Base-by-base conservation (phyloP, 2,797 vertebrate genomes). In the Vultur gryphus region DNA sequence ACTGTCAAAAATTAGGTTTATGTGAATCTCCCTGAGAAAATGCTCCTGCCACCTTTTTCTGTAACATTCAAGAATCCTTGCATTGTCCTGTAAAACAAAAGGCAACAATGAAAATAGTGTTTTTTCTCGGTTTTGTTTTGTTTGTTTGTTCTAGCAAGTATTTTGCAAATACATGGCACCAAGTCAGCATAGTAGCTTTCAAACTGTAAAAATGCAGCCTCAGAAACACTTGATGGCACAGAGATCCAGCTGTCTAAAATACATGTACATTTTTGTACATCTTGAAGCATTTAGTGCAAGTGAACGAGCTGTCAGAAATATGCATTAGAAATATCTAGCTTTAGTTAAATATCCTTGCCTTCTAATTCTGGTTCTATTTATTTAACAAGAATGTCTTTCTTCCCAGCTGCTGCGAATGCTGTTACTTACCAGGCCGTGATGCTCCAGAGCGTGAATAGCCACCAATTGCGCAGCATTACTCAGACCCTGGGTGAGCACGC, bases 341-440 rank as follows among this genome's bases (percentile, higher is more conserved):
- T 90, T 52, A 70, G 44, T 69, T 80, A 70, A 89, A 94, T 37
- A 87, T 31, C 14, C 29, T 73, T 78, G 49, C 41, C 41, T 85
- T 90, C 64, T 81, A 65, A 87, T 93, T 96, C 71, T 67, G 24
- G 8, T 81, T 25, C 48, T 79, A 46, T 51, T 82, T 87, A 29
- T 72, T 95, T 90, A 62, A 61, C 31, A 69, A 62, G 46, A 79
- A 69, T 72, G 28, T 61, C 41, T 93, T 90, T 80, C n/a, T 90
- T 87, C 48, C 51, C n/a, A 72, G 66, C 77, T 87, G 46, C 64
- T 79, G 52, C 71, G 67, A 83, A 62, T 52, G 48, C 48, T 82
- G 52, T 58, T 84, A 15, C 58, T 78, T 69, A 90, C 10, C n/a
- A 75, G 62, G 43, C 75, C 1, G 1, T 25, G 77, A 58, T 58